Base-by-base conservation (phyloP, 53 echinoderm and acorn worm genomes). In the Pentamera pediparva region DNA sequence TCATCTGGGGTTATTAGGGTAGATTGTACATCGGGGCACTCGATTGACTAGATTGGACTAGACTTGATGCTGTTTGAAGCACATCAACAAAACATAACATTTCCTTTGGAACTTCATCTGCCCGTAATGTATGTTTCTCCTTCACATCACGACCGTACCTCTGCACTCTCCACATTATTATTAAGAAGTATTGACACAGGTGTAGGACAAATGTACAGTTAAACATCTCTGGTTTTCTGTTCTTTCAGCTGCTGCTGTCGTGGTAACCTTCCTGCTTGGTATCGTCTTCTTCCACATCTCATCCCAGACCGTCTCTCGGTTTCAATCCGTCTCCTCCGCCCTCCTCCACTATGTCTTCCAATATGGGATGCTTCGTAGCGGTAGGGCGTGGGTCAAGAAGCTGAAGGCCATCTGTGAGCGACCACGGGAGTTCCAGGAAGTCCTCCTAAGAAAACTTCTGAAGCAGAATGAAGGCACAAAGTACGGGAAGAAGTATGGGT, bases 341-440 rank as follows among this genome's bases (percentile, higher is more conserved):
- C 30, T 67, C 41, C 67, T 67, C 38, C 67, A 67, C 40, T 67
- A 67, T 13, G 45, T 67, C 27, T 38, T 67, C 30, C 41, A 67
- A 6, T 67, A 67, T 25, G 67, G 67, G 30, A 67, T 67, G 67
- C 67, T 67, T 31, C 40, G 67, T 15, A 67, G 67, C 28, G 67
- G 67, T 12, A 47, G 67, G 20, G 67, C 67, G 11, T 40, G 27
- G 4, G 18, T 67, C 41, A 67, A 67, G 29, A 67, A 67, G 67
- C 18, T 67, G 45, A 67, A 26, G 5, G 30, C 39, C 22, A 45
- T 67, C 31, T 28, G 67, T 39, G 40, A 47, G 15, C 25, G 67
- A 43, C 85, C 85, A 1, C 59, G 82, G 17, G 37, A 61, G 69
- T 48, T 78, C 31, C 89, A 89, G 56, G 89, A 89, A 43, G 67